Base-by-base conservation (phyloP, 2,113 vertebrate species). In the Otis tarda region DNA sequence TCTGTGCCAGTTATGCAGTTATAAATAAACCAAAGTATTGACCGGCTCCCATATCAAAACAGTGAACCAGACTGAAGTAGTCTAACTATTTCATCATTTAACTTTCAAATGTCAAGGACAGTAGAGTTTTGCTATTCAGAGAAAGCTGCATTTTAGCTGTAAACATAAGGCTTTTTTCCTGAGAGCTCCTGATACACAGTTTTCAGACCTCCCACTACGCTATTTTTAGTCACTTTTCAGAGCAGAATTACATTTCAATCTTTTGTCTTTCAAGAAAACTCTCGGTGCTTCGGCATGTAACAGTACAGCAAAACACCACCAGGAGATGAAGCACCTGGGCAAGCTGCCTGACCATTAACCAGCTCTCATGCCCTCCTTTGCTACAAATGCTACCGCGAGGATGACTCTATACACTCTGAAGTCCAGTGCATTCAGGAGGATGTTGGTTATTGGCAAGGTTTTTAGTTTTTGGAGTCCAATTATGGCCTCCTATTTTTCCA, bases 121-220 rank as follows among this genome's bases (percentile, higher is more conserved):
- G 73, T 39, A 69, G 50, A 53, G 59, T 74, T 87, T 27, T 69
- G 41, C 90, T 76, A 64, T 39, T 80, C 53, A 57, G 41, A 87
- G 57, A 89, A 77, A 81, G 79, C 73, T 84, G 74, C 35, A 24
- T 75, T 91, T 92, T 87, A 93, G 56, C 80, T 93, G 90, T 93
- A 95, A 96, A 94, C 83, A 87, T 90, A 94, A 94, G 81, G 83
- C 50, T 71, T 81, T 77, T 94, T 92, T 93, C 85, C 80, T 85
- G 90, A 93, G 87, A 91, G 55, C 83, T 91, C 81, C 89, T 67
- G 71, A 80, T 45, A 81, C 64, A 52, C 30, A 30, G 17, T 41
- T 64, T 61, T 43, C 50, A 87, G 83, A 52, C 47, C 16, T 90
- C 50, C 45, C 19, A 22, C 60, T 25, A 41, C 0, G 45, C 91